These are phyloP conservation scores for Dasypogon diadema DNA, from an alignment of 2,888 invertebrate genomes.

Conservation along the genomic window DNA sequence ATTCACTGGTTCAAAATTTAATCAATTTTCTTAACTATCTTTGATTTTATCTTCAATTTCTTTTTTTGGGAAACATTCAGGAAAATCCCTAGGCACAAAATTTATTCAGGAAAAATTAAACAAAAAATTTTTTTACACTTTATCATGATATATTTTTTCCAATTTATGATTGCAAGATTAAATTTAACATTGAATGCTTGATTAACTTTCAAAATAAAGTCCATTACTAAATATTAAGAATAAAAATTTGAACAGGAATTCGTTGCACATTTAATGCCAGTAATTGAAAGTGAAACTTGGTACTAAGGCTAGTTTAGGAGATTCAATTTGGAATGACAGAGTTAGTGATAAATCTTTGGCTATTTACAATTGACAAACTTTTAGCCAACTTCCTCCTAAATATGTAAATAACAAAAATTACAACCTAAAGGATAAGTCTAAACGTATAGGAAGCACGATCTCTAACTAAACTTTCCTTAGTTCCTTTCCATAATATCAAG, in stretches of 20 bases:
- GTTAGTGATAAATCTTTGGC: conserved; percentile 17
- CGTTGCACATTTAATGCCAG: conserved; percentile 12
- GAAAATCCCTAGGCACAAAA: conserved; percentile 54
- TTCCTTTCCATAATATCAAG: too few species aligned
- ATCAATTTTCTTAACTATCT: conserved; percentile 9
- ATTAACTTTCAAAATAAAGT: neutral
- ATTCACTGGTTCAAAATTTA: conserved; percentile 39
- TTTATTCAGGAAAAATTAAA: conserved; percentile 26
- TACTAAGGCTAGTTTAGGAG: conserved; percentile 13
- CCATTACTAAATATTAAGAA: neutral
- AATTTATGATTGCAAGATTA: conserved; percentile 14
- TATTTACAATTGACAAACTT: conserved; percentile 2
- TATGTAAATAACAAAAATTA: too few species aligned
- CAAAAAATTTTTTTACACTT: conserved; percentile 18
- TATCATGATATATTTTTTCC: conserved; percentile 50
- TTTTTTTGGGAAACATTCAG: neutral
- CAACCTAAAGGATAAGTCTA: too few species aligned
- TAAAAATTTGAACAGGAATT: neutral
- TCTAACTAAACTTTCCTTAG: too few species aligned
- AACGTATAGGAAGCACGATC: too few species aligned
- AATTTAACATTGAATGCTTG: conserved; percentile 29
- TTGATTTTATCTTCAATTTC: conserved; percentile 18
- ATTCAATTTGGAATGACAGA: conserved; percentile 14
- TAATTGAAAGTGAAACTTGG: conserved; percentile 12
- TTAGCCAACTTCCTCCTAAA: too few species aligned